These are phyloP conservation scores for Poeciliopsis gracilis DNA, from an alignment of 2,797 vertebrate species.

Conservation along the genomic window DNA sequence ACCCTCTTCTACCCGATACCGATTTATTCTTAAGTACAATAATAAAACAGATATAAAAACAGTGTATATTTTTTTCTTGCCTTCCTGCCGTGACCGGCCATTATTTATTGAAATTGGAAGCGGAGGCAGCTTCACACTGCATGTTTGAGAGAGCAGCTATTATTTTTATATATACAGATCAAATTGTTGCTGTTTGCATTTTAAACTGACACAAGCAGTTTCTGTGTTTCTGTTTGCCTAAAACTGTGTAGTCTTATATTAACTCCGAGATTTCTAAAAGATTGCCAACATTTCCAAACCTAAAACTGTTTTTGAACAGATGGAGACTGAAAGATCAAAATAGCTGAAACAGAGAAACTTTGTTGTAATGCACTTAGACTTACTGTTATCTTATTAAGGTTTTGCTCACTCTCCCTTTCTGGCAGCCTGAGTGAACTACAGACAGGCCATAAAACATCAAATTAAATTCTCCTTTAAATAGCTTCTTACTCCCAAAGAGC, in stretches of 20 bases:
- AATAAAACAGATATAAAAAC: neutral
- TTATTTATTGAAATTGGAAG: slow-evolving; percentile 1
- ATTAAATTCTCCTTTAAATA: neutral
- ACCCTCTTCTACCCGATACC: neutral
- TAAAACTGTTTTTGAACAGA: neutral
- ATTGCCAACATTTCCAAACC: neutral
- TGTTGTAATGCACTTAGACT: neutral
- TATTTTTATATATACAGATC: neutral
- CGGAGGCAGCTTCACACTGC: neutral
- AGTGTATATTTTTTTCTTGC: neutral
- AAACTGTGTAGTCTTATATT: neutral
- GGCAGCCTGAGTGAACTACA: neutral
- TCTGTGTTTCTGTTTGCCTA: neutral
- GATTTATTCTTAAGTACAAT: neutral
- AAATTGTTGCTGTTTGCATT: neutral
- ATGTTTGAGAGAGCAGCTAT: neutral
- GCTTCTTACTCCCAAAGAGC: neutral
- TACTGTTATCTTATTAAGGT: neutral
- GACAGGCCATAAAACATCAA: neutral
- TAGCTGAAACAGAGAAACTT: neutral
- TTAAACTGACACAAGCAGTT: neutral
- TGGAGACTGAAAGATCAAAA: neutral
- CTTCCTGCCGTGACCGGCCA: neutral
- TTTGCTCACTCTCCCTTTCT: neutral
- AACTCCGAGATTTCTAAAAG: neutral